phyloP scores from a whole-genome alignment of 2,113 vertebrate genomes.

The Pica pica region DNA sequence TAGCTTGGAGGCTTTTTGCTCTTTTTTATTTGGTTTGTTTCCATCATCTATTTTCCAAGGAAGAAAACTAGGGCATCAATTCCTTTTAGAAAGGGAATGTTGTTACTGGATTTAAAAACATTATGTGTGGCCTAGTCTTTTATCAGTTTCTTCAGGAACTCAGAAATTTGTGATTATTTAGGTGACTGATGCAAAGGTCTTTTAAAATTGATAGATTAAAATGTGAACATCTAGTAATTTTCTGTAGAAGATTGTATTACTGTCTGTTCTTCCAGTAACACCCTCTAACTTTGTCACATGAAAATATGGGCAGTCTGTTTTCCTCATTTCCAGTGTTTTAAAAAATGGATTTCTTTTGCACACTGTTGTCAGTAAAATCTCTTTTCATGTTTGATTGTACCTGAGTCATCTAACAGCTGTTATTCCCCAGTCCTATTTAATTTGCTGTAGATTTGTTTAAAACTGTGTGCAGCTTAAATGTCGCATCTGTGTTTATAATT shows the following conservation, averaged over 20 bases:
- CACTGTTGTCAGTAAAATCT: background rate
- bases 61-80: background rate
- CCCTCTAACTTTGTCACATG: background rate
- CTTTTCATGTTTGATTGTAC: background rate
- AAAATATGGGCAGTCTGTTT: background rate
- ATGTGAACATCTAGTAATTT: background rate
- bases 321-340: background rate
- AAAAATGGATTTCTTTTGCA: background rate
- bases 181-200: background rate
- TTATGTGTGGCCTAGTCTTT: background rate
- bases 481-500: background rate
- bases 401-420: background rate
- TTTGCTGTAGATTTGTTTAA: background rate
- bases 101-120: background rate
- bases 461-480: background rate
- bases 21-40: background rate
- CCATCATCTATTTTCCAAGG: background rate
- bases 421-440: background rate
- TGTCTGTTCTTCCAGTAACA: background rate
- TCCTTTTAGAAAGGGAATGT: background rate
- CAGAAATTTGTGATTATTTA: background rate
- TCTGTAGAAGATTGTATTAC: background rate
- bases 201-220: background rate
- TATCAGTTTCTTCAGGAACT: background rate
- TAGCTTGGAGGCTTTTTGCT: background rate